Evolutionary conservation across 2,113 vertebrate species (phyloP), one percentile per base, ranked within the genome.

Genomic region (Tyrannus savana): DNA sequence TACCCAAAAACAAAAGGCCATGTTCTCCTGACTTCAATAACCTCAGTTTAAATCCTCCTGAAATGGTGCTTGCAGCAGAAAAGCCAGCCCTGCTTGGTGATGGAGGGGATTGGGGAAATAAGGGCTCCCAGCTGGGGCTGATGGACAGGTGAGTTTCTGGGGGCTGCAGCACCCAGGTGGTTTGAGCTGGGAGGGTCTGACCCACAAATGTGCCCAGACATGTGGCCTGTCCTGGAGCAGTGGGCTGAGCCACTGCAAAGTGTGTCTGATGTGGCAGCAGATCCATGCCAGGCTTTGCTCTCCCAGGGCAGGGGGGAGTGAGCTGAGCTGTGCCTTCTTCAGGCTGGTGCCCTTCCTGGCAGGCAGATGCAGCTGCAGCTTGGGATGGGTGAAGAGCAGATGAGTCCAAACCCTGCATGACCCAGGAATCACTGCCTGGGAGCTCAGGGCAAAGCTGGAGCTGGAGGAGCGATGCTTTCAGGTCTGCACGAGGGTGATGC

Each of bases 231-330:
- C n/a, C 24, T 35, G 19, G 82, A 59, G 67, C 39, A 19, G 24
- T 19, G 64, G 31, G 18, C 35, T 37, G 88, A 58, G 64, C 49
- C 55, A 4, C 13, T 4, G 31, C 63, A 27, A 77, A 42, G 35
- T 5, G 4, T 68, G 17, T 28, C 47, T 12, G 12, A 8, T 1
- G 12, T 10, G 35, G 15, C 24, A 42, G 27, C 35, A 7, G 19
- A 12, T 10, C 30, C 0, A 3, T 2, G 35, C 6, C 53, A 5
- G 0, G 4, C 60, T 68, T 68, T 24, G 47, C 35, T 59, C 55
- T 80, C 46, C 39, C 2, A 2, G 6, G 53, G 77, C 44, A 37
- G 50, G 1, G 7, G 25, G 31, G 31, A 22, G 27, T 1, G 4
- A 52, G 67, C 21, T 12, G 67, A 35, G 39, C 25, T 31, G 39